A percentile compares a stretch with the other conserved stretches of the same genome.
These are phyloP conservation scores for Thunnus maccoyii DNA, from an alignment of 2,113 vertebrate species.

Conservation along the genomic window DNA sequence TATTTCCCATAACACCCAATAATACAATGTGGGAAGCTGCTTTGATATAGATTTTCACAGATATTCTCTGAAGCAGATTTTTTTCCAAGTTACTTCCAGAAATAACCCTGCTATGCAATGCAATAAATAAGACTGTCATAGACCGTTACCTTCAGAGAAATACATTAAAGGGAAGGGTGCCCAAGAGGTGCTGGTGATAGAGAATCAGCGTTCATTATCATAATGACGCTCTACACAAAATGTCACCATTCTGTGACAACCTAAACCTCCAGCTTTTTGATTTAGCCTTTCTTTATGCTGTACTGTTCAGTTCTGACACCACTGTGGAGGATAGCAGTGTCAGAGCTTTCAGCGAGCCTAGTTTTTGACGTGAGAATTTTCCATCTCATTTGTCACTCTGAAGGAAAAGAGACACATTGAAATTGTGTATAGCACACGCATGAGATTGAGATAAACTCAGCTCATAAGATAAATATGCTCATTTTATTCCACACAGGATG, in stretches of 20 bases:
- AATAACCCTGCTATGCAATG: slow-evolving; percentile 71
- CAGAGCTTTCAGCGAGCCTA: slow-evolving; percentile 31
- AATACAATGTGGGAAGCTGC: slow-evolving; percentile 52
- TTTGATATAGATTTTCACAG: slow-evolving; percentile 62
- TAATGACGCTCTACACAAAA: slow-evolving; percentile 64
- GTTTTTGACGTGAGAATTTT: slow-evolving; percentile 50
- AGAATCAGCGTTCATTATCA: slow-evolving; percentile 71
- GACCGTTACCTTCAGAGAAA: slow-evolving; percentile 64
- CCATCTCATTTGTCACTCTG: slow-evolving; percentile 64
- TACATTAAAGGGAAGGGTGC: slow-evolving; percentile 69
- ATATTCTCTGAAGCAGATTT: slow-evolving; percentile 55
- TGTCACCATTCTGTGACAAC: slow-evolving; percentile 68
- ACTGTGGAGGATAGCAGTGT: slow-evolving; percentile 14
- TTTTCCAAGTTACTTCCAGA: slow-evolving; percentile 69
- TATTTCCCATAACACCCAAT: slow-evolving; percentile 64
- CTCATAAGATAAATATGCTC: slow-evolving; percentile 63
- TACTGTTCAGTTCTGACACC: slow-evolving; percentile 31
- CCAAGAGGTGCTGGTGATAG: slow-evolving; percentile 54
- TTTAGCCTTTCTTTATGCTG: slow-evolving; percentile 20
- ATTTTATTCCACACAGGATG: slow-evolving; percentile 51
- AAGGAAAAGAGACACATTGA: slow-evolving; percentile 38
- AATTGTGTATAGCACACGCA: slow-evolving; percentile 53
- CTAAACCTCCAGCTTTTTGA: slow-evolving; percentile 52
- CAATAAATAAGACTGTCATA: slow-evolving; percentile 78
- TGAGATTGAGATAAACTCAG: slow-evolving; percentile 37